Conservation (phyloP, 2,113 vertebrate genomes). For the Carlito syrichta region DNA sequence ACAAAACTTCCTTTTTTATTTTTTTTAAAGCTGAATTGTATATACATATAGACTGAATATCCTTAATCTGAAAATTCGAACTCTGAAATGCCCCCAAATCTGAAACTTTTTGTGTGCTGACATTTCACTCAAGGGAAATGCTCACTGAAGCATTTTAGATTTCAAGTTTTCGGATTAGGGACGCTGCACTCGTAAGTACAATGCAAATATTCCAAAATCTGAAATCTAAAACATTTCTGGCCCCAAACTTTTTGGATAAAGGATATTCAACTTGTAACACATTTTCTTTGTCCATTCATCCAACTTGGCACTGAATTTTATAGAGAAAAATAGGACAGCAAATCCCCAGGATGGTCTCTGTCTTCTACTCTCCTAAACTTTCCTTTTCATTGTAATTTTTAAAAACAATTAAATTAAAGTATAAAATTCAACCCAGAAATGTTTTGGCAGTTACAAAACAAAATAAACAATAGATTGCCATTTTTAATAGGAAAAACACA, state of each 20-base stretch:
- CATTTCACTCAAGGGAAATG: background rate
- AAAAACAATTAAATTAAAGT: background rate
- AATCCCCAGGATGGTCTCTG: background rate
- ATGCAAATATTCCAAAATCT: background rate
- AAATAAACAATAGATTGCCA: background rate
- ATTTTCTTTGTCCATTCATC: background rate
- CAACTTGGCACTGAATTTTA: background rate
- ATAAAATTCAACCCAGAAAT: background rate
- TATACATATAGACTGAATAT: background rate
- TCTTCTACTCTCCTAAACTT: background rate
- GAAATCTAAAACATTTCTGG: background rate
- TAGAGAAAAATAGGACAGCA: background rate
- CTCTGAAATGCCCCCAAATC: background rate
- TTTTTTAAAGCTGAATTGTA: background rate
- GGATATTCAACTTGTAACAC: background rate
- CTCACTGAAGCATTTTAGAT: background rate
- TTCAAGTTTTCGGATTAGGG: background rate
- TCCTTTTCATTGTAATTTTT: background rate
- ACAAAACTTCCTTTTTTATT: background rate
- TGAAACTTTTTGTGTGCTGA: background rate
- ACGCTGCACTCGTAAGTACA: background rate
- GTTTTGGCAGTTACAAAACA: slow-evolving; percentile 1
- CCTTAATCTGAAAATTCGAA: background rate
- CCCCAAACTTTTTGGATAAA: background rate
- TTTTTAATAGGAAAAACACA: background rate